phyloP scores from a whole-genome alignment of 2,888 invertebrate genomes.

The Eristalinus aeneus region DNA sequence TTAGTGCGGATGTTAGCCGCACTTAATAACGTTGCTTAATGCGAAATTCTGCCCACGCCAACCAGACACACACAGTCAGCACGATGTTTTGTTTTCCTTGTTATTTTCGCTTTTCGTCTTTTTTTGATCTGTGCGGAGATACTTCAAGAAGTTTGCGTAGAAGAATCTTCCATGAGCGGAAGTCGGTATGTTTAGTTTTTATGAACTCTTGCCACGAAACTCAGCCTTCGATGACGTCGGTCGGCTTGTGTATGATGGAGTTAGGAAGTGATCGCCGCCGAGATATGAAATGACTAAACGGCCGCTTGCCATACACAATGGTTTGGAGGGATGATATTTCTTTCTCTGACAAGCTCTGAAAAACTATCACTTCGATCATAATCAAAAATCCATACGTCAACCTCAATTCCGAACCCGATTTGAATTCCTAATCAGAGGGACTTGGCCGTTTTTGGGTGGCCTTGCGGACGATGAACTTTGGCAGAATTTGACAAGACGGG shows the following conservation, averaged over 20 bases:
- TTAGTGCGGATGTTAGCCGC: conserved; percentile 35
- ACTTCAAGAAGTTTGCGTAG: neutral
- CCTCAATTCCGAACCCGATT: neutral
- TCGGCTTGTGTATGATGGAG: neutral
- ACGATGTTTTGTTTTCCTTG: neutral
- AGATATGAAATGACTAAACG: neutral
- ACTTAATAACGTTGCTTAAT: conserved; percentile 22
- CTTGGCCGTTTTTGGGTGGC: neutral
- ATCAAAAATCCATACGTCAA: neutral
- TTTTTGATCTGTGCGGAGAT: neutral
- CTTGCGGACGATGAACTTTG: neutral
- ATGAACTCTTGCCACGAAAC: neutral
- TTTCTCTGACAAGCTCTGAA: neutral
- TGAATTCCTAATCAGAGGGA: neutral
- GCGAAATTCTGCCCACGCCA: conserved; percentile 27
- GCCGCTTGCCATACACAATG: neutral
- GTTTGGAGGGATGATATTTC: neutral
- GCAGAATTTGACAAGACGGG: neutral
- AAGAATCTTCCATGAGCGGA: neutral
- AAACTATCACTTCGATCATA: neutral
- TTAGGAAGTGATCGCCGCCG: neutral
- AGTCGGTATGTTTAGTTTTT: neutral
- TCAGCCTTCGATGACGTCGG: neutral
- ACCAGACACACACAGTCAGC: neutral
- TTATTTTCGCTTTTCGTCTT: too few relatives aligned